phyloP scores from a whole-genome alignment of 1,140 invertebrate species.

The Drosophila sp. region DNA sequence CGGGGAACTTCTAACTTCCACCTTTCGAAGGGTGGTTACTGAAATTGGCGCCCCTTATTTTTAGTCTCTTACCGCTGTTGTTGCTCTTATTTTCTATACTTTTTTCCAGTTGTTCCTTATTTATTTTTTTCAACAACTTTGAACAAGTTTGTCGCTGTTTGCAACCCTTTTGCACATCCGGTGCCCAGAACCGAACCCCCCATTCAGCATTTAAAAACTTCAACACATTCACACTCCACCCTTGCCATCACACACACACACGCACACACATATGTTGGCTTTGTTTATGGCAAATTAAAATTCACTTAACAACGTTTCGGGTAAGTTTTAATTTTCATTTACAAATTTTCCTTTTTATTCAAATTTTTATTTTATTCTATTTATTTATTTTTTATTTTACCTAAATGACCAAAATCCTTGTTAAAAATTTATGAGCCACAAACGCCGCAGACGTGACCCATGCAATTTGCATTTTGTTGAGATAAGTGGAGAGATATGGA shows the following conservation, averaged over 20 bases:
- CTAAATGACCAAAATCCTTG: slow-evolving; percentile 61
- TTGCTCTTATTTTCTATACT: slow-evolving; percentile 18
- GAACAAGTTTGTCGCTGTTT: slow-evolving; percentile 66
- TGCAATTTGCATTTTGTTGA: slow-evolving; percentile 69
- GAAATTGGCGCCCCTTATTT: not conserved
- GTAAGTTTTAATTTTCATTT: slow-evolving; percentile 74
- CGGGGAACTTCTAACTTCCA: not conserved
- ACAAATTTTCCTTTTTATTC: slow-evolving; percentile 36
- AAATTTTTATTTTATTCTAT: slow-evolving; percentile 40
- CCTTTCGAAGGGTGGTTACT: slow-evolving; percentile 13
- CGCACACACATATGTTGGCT: slow-evolving; percentile 8
- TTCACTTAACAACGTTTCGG: slow-evolving; percentile 74
- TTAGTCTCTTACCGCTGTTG: not conserved
- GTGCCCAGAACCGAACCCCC: not conserved
- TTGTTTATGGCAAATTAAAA: slow-evolving; percentile 78
- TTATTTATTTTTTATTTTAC: slow-evolving; percentile 3
- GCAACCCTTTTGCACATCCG: slow-evolving; percentile 62
- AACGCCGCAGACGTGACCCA: slow-evolving; percentile 71
- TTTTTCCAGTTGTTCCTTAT: slow-evolving; percentile 14
- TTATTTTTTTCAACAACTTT: slow-evolving; percentile 55
- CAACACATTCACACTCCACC: slow-evolving; percentile 35
- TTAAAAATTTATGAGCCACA: slow-evolving; percentile 75
- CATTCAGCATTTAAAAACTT: slow-evolving; percentile 19
- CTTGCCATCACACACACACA: not conserved
- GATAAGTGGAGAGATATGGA: slow-evolving; percentile 16